Evolutionary conservation across 2,888 invertebrate species (phyloP), one percentile per base, ranked within the genome.

Genomic region (Tinea pellionella): DNA sequence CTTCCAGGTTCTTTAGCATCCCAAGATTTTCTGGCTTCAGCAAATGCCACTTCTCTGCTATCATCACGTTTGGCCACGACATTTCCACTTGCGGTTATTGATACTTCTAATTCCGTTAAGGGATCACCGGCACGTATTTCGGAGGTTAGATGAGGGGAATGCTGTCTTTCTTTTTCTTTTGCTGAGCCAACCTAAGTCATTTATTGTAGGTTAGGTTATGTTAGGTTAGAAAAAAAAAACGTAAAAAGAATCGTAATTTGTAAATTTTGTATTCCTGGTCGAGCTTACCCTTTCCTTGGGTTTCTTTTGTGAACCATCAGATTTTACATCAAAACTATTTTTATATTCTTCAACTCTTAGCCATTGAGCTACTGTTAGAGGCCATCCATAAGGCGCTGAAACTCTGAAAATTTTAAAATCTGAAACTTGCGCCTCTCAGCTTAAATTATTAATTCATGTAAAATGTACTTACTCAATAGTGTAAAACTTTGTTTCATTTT

Each of bases 341-440:
- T 79, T 70, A 2, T 80, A 67, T 65, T 80, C 81, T 9, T 73
- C 71, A 0, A 84, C 83, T 62, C 78, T 71, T 60, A 60, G 72
- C 86, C 86, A 87, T 60, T 86, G 85, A 0, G 64, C 68, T 9
- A 79, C 43, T 0, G 73, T 72, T 0, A 86, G 64, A 0, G 85
- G 79, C 86, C 86, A 87, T 1, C 86, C 85, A 3, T 65, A 60
- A 1, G 78, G 73, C 11, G 79, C 75, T 13, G 70, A 68, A 0
- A 85, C 80, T 60, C 86, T 86, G 58, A 13, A 60, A 1, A 19
- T n/a, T n/a, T n/a, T n/a, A n/a, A n/a, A n/a, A n/a, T n/a, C n/a
- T n/a, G n/a, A n/a, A n/a, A n/a, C n/a, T n/a, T n/a, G n/a, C n/a
- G n/a, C n/a, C n/a, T n/a, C n/a, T n/a, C n/a, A n/a, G n/a, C n/a